A percentile compares a stretch with the other conserved stretches of the same genome.
These are phyloP conservation scores for Amphiprion ocellaris DNA, from an alignment of 2,113 vertebrate species.

Conservation along the genomic window DNA sequence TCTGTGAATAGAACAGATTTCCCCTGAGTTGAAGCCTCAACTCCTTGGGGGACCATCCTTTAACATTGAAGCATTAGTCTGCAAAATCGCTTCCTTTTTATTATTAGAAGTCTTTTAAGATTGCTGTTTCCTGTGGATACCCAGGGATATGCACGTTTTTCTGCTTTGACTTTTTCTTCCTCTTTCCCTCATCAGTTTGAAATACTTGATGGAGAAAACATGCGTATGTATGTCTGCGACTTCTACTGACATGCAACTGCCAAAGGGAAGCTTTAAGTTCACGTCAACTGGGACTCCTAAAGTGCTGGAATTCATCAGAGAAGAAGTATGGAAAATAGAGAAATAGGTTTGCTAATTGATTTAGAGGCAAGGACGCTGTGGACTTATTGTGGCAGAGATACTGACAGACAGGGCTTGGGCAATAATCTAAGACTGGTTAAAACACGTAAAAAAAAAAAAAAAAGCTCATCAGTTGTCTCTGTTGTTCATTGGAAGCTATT, in stretches of 20 bases:
- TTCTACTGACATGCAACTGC: slow-evolving; percentile 25
- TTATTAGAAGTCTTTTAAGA: slow-evolving; percentile 59
- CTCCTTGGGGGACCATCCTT: slow-evolving; percentile 17
- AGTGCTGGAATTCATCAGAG: background rate
- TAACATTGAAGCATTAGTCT: slow-evolving; percentile 41
- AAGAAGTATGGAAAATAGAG: background rate
- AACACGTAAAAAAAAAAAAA: too few relatives aligned
- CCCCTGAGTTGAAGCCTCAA: slow-evolving; percentile 1
- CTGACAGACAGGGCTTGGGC: too few relatives aligned
- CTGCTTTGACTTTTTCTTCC: slow-evolving; percentile 20
- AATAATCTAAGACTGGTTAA: too few relatives aligned
- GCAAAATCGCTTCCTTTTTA: slow-evolving; percentile 62
- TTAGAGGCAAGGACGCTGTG: too few relatives aligned
- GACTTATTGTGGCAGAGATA: too few relatives aligned
- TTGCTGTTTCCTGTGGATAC: slow-evolving; percentile 53
- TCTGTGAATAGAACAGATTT: slow-evolving; percentile 36
- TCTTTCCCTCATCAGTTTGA: slow-evolving; percentile 17
- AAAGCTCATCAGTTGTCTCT: too few relatives aligned
- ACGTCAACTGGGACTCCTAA: slow-evolving; percentile 1
- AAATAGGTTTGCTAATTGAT: background rate
- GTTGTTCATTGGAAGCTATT: too few relatives aligned
- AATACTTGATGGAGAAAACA: slow-evolving; percentile 66
- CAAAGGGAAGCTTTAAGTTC: slow-evolving; percentile 18
- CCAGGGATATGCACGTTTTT: slow-evolving; percentile 28
- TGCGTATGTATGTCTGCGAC: background rate